Base-by-base conservation (phyloP, 2,797 vertebrate species). In the Pipistrellus pipistrellus region DNA sequence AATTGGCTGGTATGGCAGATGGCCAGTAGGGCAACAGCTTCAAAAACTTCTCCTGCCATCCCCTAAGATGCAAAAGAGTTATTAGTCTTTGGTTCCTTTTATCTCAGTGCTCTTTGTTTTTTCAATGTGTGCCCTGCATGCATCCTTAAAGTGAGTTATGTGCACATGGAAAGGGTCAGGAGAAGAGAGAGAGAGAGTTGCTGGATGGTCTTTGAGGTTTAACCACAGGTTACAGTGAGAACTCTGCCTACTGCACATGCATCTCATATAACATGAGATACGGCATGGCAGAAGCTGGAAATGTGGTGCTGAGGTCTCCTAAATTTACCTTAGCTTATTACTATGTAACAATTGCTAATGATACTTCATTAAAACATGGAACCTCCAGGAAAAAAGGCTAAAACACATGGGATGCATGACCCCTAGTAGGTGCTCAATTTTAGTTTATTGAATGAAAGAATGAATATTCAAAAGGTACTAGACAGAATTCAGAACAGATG, bases 341-440 rank as follows among this genome's bases (percentile, higher is more conserved):
- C 35, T 84, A 41, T 76, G 17, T 6, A 95, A 62, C 9, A 55
- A 48, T 75, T 35, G 6, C 66, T 77, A 76, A 51, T 38, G 21
- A 46, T 48, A 44, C n/a, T 75, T 91, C 12, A 23, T 78, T 87
- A 86, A 64, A 57, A 85, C 69, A 59, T 66, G 18, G 77, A 84
- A 86, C 75, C 57, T 66, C 51, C 18, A 55, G 44, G 77, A 88
- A 38, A n/a, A 83, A 78, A 83, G 64, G 27, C 55, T 44, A 91
- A 89, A 25, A 15, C 35, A 66, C n/a, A 51, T 8, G 25, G 20
- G 18, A 84, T 62, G 10, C 18, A 46, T 38, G 44, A 44, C n/a
- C 5, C 51, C 41, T n/a, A 15, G 8, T n/a, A 69, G 27, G 23
- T 53, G 25, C n/a, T 18, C 23, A 2, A 0, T 48, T 77, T 18